A percentile compares a stretch with the other conserved stretches of the same genome.
phyloP scores from a whole-genome alignment of 2,888 invertebrate genomes.

The Tinea trinotella region DNA sequence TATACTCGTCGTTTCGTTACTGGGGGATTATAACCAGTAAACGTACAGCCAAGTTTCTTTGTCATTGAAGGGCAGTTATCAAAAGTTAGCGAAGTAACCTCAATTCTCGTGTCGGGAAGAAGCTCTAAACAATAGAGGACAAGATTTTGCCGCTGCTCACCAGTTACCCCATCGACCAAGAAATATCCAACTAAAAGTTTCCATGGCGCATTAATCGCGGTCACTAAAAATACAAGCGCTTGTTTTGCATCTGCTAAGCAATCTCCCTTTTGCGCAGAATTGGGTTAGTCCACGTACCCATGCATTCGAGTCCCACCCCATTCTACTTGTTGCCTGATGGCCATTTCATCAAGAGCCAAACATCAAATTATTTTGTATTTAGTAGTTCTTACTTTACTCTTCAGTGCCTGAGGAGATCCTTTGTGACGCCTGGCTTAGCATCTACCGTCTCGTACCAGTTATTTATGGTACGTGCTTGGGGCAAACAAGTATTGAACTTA shows the following conservation, averaged over 20 bases:
- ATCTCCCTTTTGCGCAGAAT: constrained; percentile 12
- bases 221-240: constrained; percentile 27
- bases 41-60: constrained; percentile 24
- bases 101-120: constrained; percentile 22
- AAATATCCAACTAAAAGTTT: constrained; percentile 29
- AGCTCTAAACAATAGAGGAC: constrained; percentile 23
- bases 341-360: constrained; percentile 14
- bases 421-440: constrained; percentile 20
- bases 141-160: constrained; percentile 23
- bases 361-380: not conserved
- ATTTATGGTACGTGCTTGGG: constrained; percentile 19
- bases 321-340: constrained; percentile 14
- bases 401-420: not conserved
- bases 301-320: constrained; percentile 11
- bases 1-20: not conserved
- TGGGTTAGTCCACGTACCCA: constrained; percentile 9
- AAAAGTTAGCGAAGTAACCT: constrained; percentile 25
- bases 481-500: constrained; percentile 19
- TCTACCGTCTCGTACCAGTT: constrained; percentile 21
- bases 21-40: not conserved
- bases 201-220: constrained; percentile 25
- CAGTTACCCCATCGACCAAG: constrained; percentile 25
- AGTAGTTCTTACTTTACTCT: not conserved
- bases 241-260: constrained; percentile 17
- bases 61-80: constrained; percentile 27